Conservation (phyloP, 2,113 vertebrate genomes). For the Spea bombifrons region DNA sequence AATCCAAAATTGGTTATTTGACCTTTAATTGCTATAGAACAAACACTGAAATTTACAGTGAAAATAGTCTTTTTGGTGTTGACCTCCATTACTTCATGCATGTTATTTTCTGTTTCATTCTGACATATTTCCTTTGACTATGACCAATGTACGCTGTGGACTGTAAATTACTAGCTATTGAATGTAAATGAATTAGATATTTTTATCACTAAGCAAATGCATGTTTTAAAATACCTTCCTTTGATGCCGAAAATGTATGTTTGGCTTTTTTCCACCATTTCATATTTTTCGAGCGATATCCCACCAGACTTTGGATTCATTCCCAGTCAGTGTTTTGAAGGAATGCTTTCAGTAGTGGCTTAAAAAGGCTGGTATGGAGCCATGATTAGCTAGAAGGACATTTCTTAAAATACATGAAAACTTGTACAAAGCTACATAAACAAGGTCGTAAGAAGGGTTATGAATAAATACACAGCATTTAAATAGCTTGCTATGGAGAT, state of each 20-base stretch:
- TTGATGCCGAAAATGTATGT: not conserved
- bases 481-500: too few species aligned
- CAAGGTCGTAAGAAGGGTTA: too few species aligned
- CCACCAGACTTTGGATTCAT: not conserved
- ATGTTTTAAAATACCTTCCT: not conserved
- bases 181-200: not conserved
- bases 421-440: not conserved
- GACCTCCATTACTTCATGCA: not conserved
- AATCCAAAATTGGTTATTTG: not conserved
- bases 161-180: not conserved
- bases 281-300: not conserved
- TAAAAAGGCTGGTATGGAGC: not conserved
- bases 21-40: not conserved
- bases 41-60: too few species aligned
- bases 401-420: not conserved
- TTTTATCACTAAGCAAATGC: not conserved
- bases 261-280: not conserved
- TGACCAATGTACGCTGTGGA: not conserved
- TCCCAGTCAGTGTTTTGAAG: not conserved
- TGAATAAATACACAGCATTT: too few species aligned
- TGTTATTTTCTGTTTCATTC: not conserved
- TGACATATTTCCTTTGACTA: not conserved
- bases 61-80: not conserved
- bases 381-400: not conserved
- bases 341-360: not conserved